Evolutionary conservation across 2,888 invertebrate genomes (phyloP).

Genomic region (Drosophila kuntzei): DNA sequence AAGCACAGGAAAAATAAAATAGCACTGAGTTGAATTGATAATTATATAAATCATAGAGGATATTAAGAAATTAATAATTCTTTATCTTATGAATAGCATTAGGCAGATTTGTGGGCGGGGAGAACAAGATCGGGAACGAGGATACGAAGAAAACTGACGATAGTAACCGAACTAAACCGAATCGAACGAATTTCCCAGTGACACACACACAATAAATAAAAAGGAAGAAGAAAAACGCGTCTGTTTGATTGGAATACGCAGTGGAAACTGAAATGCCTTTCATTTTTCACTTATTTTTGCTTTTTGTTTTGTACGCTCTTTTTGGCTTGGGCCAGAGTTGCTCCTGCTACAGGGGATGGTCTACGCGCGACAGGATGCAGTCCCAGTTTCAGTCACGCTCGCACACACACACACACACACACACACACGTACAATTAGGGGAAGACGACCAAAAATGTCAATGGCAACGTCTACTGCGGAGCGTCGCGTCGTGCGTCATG

Average conservation of each 20-base stretch:
- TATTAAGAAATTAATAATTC: not conserved
- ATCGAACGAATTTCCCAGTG: not conserved
- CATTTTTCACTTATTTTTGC: conserved; percentile 60
- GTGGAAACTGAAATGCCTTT: conserved; percentile 74
- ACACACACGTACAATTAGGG: conserved; percentile 51
- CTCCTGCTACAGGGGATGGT: conserved; percentile 60
- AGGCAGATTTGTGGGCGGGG: not conserved
- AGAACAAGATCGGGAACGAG: not conserved
- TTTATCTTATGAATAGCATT: not conserved
- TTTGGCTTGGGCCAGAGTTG: conserved; percentile 21
- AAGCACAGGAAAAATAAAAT: conserved; percentile 7
- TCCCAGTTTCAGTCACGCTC: conserved; percentile 36
- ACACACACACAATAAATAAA: conserved; percentile 1
- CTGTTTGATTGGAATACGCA: conserved; percentile 68
- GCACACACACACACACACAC: conserved; percentile 12
- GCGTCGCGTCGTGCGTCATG: conserved; percentile 49
- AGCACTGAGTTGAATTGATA: conserved; percentile 6
- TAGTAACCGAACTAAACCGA: not conserved
- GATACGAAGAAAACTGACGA: not conserved
- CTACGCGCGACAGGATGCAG: conserved; percentile 54
- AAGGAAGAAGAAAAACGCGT: conserved; percentile 50
- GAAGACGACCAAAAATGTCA: conserved; percentile 60
- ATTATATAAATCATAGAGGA: not conserved
- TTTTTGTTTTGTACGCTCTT: conserved; percentile 56
- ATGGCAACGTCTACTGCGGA: conserved; percentile 29